Base-by-base conservation (phyloP, 2,797 vertebrate genomes). In the Microctenopoma stevenorrisi region DNA sequence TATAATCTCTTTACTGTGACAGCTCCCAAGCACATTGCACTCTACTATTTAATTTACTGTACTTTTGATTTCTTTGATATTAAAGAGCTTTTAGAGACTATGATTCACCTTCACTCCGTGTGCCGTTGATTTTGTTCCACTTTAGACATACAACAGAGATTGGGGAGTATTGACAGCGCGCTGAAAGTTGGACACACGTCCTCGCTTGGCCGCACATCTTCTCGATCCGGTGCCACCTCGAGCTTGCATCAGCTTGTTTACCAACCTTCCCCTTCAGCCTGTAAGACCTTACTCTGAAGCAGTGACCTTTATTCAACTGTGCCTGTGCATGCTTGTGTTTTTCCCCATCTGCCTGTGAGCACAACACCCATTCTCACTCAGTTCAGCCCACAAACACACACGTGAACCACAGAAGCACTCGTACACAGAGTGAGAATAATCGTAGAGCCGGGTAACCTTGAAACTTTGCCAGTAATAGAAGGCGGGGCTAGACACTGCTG, bases 11-110 rank as follows among this genome's bases (percentile, higher is more conserved):
- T 74, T 49, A 59, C 70, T 59, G 43, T 79, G 74, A 71, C 72
- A 72, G 71, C 80, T 79, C 61, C 68, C n/a, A 76, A 67, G 85
- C 89, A 85, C 82, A 68, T 85, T 85, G 65, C 81, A 88, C 82
- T 86, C 18, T 33, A 58, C 63, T 51, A 72, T 89, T 86, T 78
- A 71, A 67, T 71, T 67, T 54, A 18, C 74, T 84, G 64, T 83
- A 78, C 68, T 78, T 84, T 86, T 38, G 18, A 80, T 78, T 87
- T 81, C 72, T 88, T 69, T 79, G 72, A 76, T 87, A 91, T 68
- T 85, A 93, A 92, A 91, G 43, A 50, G 55, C 89, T 93, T 88
- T 78, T 26, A 76, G 55, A 86, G 76, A 76, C 74, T 47, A 55
- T 60, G 63, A 57, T 79, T 74, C 64, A 64, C 65, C 28, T 49